Evolutionary conservation across 1,140 invertebrate species (phyloP), one percentile per base, ranked within the genome.

Genomic region (Piezodorus guildinii): DNA sequence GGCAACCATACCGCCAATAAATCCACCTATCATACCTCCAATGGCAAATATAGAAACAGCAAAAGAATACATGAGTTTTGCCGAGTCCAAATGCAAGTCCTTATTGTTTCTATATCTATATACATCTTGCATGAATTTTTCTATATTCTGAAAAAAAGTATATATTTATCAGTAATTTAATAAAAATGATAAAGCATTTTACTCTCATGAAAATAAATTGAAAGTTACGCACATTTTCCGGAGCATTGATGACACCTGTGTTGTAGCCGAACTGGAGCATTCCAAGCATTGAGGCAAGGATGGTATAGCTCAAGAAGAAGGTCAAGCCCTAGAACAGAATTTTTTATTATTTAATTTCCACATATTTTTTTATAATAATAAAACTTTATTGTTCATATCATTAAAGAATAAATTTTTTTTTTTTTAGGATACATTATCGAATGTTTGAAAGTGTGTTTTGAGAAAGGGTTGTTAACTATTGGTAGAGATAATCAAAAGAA

Each of bases 201-300:
- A 8, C n/a, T 52, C n/a, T 10, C 12, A 25, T 59, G 14, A 25
- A 59, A 59, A 25, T 27, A 9, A 34, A 10, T 39, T 39, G 6
- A 39, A 10, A 10, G 34, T 56, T 45, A 73, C 74, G 72, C 80
- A 89, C 87, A 73, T 80, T 80, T 79, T 94, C 86, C 46, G 96
- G 96, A 64, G 94, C 90, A 79, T 99, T 99, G 73, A 98, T 95
- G 64, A 98, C 95, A 68, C 95, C 95, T 12, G 94, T 98, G 76
- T 98, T 97, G 81, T 95, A 99, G 68, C 96, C 96, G 77, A 98
- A 98, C 77, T 98, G 95, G 71, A 98, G 83, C 88, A 98, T 98
- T 19, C 96, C 90, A 68, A 97, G 83, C 67, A 96, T 93, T 62
- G 94, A 92, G 63, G 94, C 85, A 71, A 91, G 84, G 75, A 96